Evolutionary conservation across 1,140 invertebrate genomes (phyloP), one percentile per base, ranked within the genome.

Genomic region (Steinernema khuongi): DNA sequence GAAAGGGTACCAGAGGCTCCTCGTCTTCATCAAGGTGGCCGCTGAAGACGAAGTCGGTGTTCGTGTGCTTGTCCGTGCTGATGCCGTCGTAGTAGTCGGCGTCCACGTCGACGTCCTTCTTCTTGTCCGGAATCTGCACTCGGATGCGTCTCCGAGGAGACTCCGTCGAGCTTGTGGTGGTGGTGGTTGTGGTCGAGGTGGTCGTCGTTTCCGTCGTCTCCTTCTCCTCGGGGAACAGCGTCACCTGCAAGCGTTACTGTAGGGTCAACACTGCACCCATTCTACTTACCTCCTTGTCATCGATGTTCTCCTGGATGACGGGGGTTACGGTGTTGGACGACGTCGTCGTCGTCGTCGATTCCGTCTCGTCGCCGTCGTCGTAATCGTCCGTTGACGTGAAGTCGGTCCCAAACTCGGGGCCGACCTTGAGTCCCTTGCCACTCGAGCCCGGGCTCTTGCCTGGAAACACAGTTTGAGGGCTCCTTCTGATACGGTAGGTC

Each of bases 381-480:
- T 77, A 72, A 0, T 71, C 67, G 43, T 75, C 69, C 2, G 75
- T 71, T 1, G 75, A 67, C 17, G 75, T 71, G 75, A 77, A 77
- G 32, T 67, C 30, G 74, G 75, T 77, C 67, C 75, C 75, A 43
- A 77, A 77, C 28, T 77, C 75, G 19, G 75, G 75, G 1, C 75
- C 75, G 30, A 77, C 29, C 19, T 14, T 60, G 14, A 60, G 22
- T 26, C 29, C 67, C 22, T 33, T 60, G 11, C 11, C 19, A 22
- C 4, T 60, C 26, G 14, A n/a, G 11, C 7, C 60, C 31, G 19
- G 44, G 50, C 4, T 60, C 26, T 60, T 60, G 11, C 7, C 60
- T 41, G 19, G 44, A 31, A 50, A 36, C 44, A 43, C 75, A 72
- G 29, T 50, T 66, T n/a, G 26, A 28, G 7, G 70, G 70, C 2